phyloP scores from a whole-genome alignment of 2,113 vertebrate species.

The Eolophus roseicapilla region DNA sequence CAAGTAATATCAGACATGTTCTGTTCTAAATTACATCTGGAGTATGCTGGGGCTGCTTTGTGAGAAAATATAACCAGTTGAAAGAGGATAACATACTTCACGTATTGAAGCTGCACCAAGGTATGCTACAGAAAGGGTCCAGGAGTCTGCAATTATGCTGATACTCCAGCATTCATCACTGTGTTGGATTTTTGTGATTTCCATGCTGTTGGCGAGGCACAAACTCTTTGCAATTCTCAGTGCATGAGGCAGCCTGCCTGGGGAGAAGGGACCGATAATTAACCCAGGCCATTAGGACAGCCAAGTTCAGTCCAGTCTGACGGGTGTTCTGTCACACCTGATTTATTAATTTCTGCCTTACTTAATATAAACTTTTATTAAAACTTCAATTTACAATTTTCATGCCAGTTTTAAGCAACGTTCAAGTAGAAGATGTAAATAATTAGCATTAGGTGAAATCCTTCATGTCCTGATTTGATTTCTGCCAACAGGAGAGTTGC shows the following conservation, averaged over 20 bases:
- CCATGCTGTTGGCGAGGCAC: neutral
- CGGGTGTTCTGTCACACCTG: neutral
- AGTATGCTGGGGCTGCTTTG: neutral
- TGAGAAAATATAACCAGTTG: neutral
- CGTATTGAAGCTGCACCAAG: neutral
- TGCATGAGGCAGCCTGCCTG: neutral
- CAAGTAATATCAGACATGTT: neutral
- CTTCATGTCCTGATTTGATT: neutral
- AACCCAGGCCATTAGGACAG: neutral
- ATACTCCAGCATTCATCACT: neutral
- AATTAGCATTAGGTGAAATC: slow-evolving; percentile 7
- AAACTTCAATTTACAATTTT: neutral
- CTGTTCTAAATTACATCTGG: neutral
- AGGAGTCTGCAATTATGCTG: rapidly evolving
- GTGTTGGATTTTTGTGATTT: neutral
- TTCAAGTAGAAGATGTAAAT: neutral
- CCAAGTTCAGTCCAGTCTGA: neutral
- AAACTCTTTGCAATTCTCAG: neutral
- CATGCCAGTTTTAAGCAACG: neutral
- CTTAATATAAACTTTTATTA: slow-evolving; percentile 16
- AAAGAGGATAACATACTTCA: neutral
- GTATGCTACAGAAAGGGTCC: neutral
- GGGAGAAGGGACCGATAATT: neutral
- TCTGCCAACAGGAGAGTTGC: neutral
- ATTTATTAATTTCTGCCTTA: neutral